Evolutionary conservation across 2,888 invertebrate genomes (phyloP), one percentile per base, ranked within the genome.

Genomic region (Morpho deidamia): DNA sequence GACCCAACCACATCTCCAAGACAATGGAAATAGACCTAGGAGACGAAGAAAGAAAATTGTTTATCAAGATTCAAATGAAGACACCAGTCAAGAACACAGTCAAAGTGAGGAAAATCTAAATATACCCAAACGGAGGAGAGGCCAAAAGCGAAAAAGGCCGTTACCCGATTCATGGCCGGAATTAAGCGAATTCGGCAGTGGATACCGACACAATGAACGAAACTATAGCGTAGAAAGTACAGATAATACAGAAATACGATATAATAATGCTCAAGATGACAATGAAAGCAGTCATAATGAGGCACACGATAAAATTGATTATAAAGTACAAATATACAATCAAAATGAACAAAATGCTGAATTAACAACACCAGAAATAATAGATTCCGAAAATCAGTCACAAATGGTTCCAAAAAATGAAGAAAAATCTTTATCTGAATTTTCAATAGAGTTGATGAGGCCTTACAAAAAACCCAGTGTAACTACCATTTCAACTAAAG

Each of bases 21-120:
- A 72, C 14, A 69, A 65, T 37, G 69, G 72, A 44, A 79, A 83
- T 54, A 65, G 62, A 44, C 72, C 78, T 3, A 75, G 73, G 58
- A 72, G 80, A 67, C 73, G 83, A 58, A 71, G 83, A 42, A 83
- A 78, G 56, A 81, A 78, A 66, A 71, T 71, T n/a, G 80, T 76
- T 37, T 48, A 55, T 44, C 44, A 53, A 14, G 49, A 59, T 41
- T 11, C 54, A 33, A 52, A 49, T 33, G 61, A 57, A 10, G 14
- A 56, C 39, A 5, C 4, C 23, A 62, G 54, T 45, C 78, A 67
- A 62, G 72, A 67, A 54, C 78, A 70, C 71, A 66, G 83, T 64
- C 89, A 85, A 69, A 75, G 76, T 8, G 86, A 86, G 55, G 81
- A 88, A 7, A 68, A 77, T 9, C 70, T 76, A 41, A 83, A 84